phyloP scores from a whole-genome alignment of 2,797 vertebrate genomes.

The Rhinogobio ventralis region DNA sequence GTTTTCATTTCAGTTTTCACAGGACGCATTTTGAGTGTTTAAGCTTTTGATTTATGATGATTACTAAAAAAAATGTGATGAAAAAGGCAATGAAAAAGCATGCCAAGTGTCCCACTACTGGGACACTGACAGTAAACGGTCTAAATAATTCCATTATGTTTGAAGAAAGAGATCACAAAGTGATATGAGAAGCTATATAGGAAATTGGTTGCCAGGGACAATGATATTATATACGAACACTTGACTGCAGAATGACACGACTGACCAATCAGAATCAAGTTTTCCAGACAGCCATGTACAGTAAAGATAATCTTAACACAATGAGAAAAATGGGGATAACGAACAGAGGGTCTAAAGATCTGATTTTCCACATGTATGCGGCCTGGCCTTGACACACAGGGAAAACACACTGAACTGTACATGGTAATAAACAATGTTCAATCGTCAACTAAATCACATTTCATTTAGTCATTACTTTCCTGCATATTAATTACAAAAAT shows the following conservation, averaged over 20 bases:
- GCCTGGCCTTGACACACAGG: not conserved
- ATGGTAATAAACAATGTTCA: not conserved
- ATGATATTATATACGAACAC: not conserved
- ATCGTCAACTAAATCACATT: not conserved
- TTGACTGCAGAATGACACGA: not conserved
- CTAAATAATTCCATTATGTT: not conserved
- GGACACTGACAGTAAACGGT: too few species aligned
- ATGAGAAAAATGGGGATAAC: not conserved
- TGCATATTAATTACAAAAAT: not conserved
- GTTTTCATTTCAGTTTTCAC: too few species aligned
- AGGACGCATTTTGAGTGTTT: too few species aligned
- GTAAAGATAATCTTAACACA: not conserved
- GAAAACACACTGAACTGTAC: not conserved
- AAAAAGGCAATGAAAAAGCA: too few species aligned
- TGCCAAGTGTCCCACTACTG: too few species aligned
- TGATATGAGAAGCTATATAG: not conserved
- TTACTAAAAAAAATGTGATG: too few species aligned
- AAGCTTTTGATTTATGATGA: too few species aligned
- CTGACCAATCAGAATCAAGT: not conserved
- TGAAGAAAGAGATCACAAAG: not conserved
- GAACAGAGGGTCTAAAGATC: not conserved
- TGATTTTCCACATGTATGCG: not conserved
- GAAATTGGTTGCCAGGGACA: not conserved
- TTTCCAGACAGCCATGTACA: not conserved
- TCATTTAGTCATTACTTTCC: not conserved